These are phyloP conservation scores for Philaenus spumarius DNA, from an alignment of 1,140 invertebrate genomes.

Conservation along the genomic window DNA sequence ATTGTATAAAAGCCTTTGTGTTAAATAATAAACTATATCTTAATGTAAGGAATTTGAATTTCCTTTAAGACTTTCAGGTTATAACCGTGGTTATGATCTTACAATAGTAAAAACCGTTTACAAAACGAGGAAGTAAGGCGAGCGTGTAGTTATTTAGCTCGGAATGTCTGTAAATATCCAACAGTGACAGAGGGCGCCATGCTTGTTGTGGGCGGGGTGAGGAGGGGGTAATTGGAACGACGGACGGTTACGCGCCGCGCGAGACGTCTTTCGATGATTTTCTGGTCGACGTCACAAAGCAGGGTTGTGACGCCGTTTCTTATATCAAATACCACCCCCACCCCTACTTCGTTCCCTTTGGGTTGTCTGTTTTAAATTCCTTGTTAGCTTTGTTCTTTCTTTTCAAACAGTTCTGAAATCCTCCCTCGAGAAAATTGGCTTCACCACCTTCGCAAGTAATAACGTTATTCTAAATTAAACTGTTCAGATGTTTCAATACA, in stretches of 20 bases:
- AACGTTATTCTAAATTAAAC: too few species aligned
- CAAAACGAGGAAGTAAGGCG: too few species aligned
- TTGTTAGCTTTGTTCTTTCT: slow-evolving; percentile 14
- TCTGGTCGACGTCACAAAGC: slow-evolving; percentile 23
- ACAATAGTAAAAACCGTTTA: too few species aligned
- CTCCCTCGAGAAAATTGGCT: slow-evolving; percentile 12
- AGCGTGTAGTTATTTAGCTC: too few species aligned
- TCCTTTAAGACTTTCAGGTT: too few species aligned
- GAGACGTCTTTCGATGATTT: slow-evolving; percentile 20
- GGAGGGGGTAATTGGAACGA: neutral
- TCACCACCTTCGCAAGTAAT: slow-evolving; percentile 7
- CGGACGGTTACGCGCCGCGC: slow-evolving; percentile 14
- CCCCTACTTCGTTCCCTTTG: neutral
- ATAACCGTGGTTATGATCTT: too few species aligned
- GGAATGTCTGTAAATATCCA: slow-evolving; percentile 2
- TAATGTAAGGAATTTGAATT: too few species aligned
- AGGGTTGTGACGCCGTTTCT: slow-evolving; percentile 14
- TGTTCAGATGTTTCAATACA: too few species aligned
- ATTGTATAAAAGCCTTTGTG: too few species aligned
- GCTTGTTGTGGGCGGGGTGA: neutral
- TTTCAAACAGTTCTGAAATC: slow-evolving; percentile 14
- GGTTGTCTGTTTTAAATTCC: slow-evolving; percentile 5
- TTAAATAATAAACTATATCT: too few species aligned
- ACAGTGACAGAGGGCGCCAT: neutral
- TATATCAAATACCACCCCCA: neutral